phyloP scores from a whole-genome alignment of 2,113 vertebrate species.

The Zosterops borbonicus region DNA sequence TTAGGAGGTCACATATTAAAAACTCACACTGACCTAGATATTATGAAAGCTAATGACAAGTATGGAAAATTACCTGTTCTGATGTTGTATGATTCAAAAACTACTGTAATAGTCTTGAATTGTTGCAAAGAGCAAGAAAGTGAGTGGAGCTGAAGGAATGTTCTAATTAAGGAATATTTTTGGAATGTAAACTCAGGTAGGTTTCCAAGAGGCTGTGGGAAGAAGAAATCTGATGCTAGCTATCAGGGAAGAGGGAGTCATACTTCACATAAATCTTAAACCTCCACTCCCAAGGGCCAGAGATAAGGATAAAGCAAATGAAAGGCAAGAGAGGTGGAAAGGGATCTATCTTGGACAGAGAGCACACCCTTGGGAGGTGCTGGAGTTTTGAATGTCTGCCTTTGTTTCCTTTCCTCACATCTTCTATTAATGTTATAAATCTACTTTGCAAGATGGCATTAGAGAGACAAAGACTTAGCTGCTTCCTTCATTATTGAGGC shows the following conservation, averaged over 20 bases:
- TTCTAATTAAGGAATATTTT: neutral
- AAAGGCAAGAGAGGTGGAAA: neutral
- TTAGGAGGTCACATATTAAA: neutral
- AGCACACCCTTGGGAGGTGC: neutral
- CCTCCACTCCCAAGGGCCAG: neutral
- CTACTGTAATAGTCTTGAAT: neutral
- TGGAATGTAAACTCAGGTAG: slow-evolving; percentile 24
- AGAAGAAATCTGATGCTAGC: neutral
- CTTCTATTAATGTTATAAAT: neutral
- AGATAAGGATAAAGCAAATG: neutral
- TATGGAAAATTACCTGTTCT: neutral
- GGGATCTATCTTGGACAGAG: neutral
- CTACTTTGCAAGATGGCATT: neutral
- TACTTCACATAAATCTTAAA: neutral
- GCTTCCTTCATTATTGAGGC: neutral
- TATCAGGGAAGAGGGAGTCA: neutral
- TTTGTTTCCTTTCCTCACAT: neutral
- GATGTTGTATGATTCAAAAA: neutral
- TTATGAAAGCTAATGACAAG: neutral
- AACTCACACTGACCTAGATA: neutral
- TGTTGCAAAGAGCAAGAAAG: neutral
- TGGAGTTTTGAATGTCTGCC: neutral
- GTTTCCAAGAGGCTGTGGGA: neutral
- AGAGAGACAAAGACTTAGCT: neutral
- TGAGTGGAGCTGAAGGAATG: neutral